phyloP scores from a whole-genome alignment of 1,140 invertebrate species.

The Bombus difficillimus region DNA sequence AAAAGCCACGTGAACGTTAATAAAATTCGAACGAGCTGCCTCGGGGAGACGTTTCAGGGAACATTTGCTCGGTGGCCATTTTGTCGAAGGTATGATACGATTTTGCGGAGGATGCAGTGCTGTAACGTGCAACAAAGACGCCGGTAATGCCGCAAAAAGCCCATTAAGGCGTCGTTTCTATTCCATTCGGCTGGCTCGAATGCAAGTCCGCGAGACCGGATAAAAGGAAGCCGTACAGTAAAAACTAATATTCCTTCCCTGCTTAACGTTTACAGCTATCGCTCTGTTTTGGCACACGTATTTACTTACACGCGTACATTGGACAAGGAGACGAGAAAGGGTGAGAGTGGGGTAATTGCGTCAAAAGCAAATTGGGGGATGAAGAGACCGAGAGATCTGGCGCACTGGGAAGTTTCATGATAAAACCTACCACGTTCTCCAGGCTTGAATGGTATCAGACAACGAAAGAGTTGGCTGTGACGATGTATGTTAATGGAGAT shows the following conservation, averaged over 20 bases:
- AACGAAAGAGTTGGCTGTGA: not conserved
- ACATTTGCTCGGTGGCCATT: slow-evolving; percentile 7
- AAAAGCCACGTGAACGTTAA: not conserved
- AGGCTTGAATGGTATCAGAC: not conserved
- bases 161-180: slow-evolving; percentile 50
- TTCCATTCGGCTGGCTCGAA: slow-evolving; percentile 39
- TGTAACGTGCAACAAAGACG: slow-evolving; percentile 23
- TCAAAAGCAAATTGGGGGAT: slow-evolving; percentile 38
- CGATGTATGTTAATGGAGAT: not conserved
- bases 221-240: slow-evolving; percentile 36
- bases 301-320: too few species aligned
- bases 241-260: slow-evolving; percentile 38
- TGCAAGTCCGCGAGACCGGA: slow-evolving; percentile 15
- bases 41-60: not conserved
- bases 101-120: too few species aligned
- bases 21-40: slow-evolving; percentile 26
- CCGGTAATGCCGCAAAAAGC: slow-evolving; percentile 35
- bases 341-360: slow-evolving; percentile 20
- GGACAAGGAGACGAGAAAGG: not conserved
- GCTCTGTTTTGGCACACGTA: slow-evolving; percentile 22
- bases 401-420: not conserved
- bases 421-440: not conserved
- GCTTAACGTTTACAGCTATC: slow-evolving; percentile 33
- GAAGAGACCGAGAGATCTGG: not conserved
- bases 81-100: not conserved